phyloP scores from a whole-genome alignment of 2,888 invertebrate species.

The Drosophila flavopinicola region DNA sequence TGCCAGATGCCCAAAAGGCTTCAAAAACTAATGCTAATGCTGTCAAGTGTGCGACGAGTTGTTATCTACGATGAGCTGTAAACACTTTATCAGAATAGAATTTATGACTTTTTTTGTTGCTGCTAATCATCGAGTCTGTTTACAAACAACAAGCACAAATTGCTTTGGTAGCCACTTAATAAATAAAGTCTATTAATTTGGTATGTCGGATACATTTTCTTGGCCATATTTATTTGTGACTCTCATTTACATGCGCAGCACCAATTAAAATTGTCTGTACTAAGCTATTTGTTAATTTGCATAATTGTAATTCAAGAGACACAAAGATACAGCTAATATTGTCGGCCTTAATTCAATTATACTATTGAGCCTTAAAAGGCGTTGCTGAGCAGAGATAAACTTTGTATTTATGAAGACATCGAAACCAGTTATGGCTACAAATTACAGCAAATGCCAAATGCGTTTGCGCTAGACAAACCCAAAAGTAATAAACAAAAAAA shows the following conservation, averaged over 20 bases:
- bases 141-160: constrained; percentile 26
- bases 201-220: constrained; percentile 20
- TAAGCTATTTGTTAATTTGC: constrained; percentile 36
- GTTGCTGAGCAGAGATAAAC: constrained; percentile 30
- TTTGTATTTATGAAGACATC: constrained; percentile 24
- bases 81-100: constrained; percentile 50
- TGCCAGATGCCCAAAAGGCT: constrained; percentile 54
- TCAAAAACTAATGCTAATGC: constrained; percentile 1
- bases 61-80: constrained; percentile 26
- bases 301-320: constrained; percentile 47
- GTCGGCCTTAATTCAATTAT: constrained; percentile 60
- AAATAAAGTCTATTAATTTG: constrained; percentile 33
- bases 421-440: constrained; percentile 45
- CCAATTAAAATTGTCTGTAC: constrained; percentile 29
- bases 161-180: constrained; percentile 1
- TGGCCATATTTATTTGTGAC: constrained; percentile 35
- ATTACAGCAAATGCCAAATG: constrained; percentile 50
- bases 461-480: constrained; percentile 32
- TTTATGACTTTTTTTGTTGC: constrained; percentile 41
- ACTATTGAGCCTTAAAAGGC: constrained; percentile 42
- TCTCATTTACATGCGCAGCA: constrained; percentile 30
- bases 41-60: constrained; percentile 12
- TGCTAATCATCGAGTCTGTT: constrained; percentile 2
- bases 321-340: constrained; percentile 18
- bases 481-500: constrained; percentile 11